Evolutionary conservation across 2,113 vertebrate species (phyloP), one percentile per base, ranked within the genome.

Genomic region (Hassar affinis): DNA sequence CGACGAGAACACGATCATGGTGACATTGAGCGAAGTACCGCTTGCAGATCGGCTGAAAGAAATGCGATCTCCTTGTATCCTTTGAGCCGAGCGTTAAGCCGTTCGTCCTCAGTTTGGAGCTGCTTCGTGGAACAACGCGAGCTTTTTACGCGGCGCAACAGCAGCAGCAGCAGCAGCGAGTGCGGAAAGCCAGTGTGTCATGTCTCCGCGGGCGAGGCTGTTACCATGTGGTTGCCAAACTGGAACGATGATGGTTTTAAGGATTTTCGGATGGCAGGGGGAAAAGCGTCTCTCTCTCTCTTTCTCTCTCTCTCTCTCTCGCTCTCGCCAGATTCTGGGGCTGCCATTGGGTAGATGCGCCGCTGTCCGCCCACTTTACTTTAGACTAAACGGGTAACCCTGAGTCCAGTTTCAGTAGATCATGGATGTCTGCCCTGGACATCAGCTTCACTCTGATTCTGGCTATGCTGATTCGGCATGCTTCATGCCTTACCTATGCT

Each of bases 1-100:
- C 88, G 96, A 96, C 90, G 96, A 96, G 92, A 97, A 94, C 91
- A 97, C 94, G 94, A 96, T 96, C 97, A 99, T 99, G 95, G 94
- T 94, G 93, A 92, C 93, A 94, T 93, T 87, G 91, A 94, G 89
- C 91, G 90, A 91, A 89, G 87, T 76, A 90, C 86, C 89, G 89
- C 91, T 90, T 87, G 78, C 89, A 79, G 90, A 87, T 78, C 80
- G 85, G 87, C 81, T 81, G 77, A 59, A 86, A 87, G 90, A 80
- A 88, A 57, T 30, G 72, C 18, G 49, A 85, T 84, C 84, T 89
- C 88, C 87, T 2, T 82, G 90, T 91, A 93, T 92, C 91, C 84
- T 84, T 86, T 76, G 86, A 77, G 54, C 72, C 80, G 83, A 89
- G 87, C 82, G 30, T 85, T 75, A 85, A 57, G 72, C 82, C 85